Percentiles rank a stretch among this genome's conserved stretches.
Evolutionary conservation across 2,888 invertebrate species (phyloP).

Genomic region (Meliscaeva auricollis): DNA sequence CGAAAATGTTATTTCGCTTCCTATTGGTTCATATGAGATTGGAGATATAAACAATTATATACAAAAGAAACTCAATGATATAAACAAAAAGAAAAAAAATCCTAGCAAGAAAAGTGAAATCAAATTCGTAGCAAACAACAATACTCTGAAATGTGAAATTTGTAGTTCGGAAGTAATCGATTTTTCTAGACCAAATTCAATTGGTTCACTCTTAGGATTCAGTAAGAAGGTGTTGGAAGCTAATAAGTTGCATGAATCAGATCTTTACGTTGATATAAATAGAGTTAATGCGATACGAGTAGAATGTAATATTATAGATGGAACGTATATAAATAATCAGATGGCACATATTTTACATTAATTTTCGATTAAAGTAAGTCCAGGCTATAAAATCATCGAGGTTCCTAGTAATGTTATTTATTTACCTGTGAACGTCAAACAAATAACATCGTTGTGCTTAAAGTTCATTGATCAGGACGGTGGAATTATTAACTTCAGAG

Average conservation of each 20-base stretch:
- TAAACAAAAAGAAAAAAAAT: not conserved
- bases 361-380: conserved; percentile 77
- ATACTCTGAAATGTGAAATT: conserved; percentile 58
- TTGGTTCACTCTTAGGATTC: conserved; percentile 53
- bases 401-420: conserved; percentile 80
- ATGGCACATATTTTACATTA: conserved; percentile 80
- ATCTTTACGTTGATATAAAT: too few relatives aligned
- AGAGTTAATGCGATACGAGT: conserved; percentile 36
- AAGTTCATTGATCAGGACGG: conserved; percentile 79
- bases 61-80: not conserved
- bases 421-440: conserved; percentile 78
- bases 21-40: conserved; percentile 79
- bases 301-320: conserved; percentile 52
- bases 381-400: conserved; percentile 81
- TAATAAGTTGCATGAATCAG: too few relatives aligned
- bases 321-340: conserved; percentile 57
- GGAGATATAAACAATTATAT: conserved; percentile 77
- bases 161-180: conserved; percentile 64
- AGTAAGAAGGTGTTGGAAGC: too few relatives aligned
- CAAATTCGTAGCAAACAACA: conserved; percentile 50
- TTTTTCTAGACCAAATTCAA: conserved; percentile 34
- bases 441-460: conserved; percentile 74
- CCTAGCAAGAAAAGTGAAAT: conserved; percentile 4
- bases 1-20: conserved; percentile 76
- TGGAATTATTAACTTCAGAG: conserved; percentile 79